Conservation (phyloP, 2,797 vertebrate genomes). For the Chrysocyon brachyurus region DNA sequence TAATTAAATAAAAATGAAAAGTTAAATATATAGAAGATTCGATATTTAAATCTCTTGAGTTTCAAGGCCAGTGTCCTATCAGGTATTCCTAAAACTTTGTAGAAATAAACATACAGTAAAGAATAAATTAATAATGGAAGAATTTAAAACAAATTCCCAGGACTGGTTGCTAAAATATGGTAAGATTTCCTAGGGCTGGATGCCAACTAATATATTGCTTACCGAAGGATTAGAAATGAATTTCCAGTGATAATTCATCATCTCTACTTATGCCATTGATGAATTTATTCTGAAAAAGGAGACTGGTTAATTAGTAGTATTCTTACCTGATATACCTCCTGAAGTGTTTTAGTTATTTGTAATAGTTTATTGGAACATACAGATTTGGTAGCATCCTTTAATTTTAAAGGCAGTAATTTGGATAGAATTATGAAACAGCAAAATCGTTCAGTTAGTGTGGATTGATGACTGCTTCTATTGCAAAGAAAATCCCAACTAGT, state of each 20-base stretch:
- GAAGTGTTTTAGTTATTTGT: conserved; percentile 16
- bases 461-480: not conserved
- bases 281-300: not conserved
- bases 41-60: not conserved
- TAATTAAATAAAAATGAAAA: not conserved
- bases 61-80: not conserved
- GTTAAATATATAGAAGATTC: not conserved
- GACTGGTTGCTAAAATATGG: not conserved
- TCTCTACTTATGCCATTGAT: not conserved
- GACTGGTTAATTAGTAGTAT: not conserved
- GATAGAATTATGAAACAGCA: not conserved
- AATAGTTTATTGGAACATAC: not conserved
- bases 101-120: conserved; percentile 12
- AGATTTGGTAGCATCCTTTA: not conserved
- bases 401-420: conserved; percentile 14
- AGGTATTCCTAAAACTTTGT: not conserved
- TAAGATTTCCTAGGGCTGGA: not conserved
- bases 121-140: not conserved
- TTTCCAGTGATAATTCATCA: not conserved
- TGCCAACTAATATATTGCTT: not conserved
- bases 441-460: not conserved
- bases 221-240: not conserved
- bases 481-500: not conserved
- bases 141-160: not conserved
- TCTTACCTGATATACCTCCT: not conserved